phyloP scores from a whole-genome alignment of 2,888 invertebrate genomes.

The Ochlodes sylvanus region DNA sequence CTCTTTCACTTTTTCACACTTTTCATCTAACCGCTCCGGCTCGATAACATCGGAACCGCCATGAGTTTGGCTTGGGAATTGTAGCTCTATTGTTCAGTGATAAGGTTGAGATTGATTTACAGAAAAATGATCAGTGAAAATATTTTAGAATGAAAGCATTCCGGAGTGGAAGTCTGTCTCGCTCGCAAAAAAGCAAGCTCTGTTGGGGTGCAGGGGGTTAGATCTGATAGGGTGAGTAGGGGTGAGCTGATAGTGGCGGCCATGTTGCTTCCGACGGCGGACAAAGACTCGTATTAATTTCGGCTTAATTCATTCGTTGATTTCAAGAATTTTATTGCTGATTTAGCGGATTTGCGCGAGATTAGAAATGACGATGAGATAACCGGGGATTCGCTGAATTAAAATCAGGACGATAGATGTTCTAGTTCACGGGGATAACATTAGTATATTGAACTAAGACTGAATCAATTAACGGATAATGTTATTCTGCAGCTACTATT shows the following conservation, averaged over 20 bases:
- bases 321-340: conserved; percentile 69
- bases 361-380: conserved; percentile 35
- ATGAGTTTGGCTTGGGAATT: conserved; percentile 38
- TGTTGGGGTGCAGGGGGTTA: conserved; percentile 60
- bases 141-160: conserved; percentile 83
- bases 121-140: conserved; percentile 62
- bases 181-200: conserved; percentile 82
- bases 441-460: background rate
- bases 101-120: conserved; percentile 48
- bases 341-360: conserved; percentile 41
- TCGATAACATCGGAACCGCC: conserved; percentile 49
- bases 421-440: background rate
- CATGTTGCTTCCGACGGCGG: conserved; percentile 78
- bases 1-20: conserved; percentile 85
- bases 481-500: too few relatives aligned
- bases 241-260: conserved; percentile 66
- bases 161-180: conserved; percentile 80
- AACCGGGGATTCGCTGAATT: background rate
- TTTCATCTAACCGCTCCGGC: conserved; percentile 65
- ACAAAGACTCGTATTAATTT: conserved; percentile 82
- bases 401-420: background rate
- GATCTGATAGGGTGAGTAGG: conserved; percentile 55
- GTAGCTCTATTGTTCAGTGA: background rate
- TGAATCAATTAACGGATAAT: too few relatives aligned
- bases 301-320: conserved; percentile 76